Evolutionary conservation across 2,888 invertebrate species (phyloP).

Genomic region (Conistra vaccinii): DNA sequence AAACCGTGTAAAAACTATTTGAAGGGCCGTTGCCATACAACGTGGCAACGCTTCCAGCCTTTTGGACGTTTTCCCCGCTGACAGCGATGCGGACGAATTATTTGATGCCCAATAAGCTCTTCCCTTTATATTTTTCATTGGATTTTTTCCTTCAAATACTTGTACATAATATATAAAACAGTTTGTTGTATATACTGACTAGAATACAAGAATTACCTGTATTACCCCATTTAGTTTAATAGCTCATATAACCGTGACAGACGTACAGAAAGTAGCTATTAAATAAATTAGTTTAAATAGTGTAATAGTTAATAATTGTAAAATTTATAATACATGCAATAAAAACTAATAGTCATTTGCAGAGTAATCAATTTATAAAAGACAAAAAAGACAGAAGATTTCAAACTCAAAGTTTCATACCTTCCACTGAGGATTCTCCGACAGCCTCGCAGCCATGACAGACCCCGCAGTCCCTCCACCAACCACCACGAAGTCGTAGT

Average conservation of each 20-base stretch:
- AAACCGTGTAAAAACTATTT: neutral
- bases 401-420: conserved; percentile 49
- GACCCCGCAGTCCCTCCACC: conserved; percentile 93
- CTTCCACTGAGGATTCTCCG: conserved; percentile 92
- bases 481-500: conserved; percentile 92
- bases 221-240: conserved; percentile 35
- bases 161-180: no score
- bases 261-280: conserved; percentile 33
- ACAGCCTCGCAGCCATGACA: conserved; percentile 92
- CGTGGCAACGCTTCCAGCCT: no score
- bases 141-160: no score
- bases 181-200: no score
- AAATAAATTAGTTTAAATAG: conserved; percentile 34
- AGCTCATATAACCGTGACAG: conserved; percentile 35
- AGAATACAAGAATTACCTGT: conserved; percentile 24
- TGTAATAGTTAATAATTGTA: conserved; percentile 34
- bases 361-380: no score
- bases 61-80: no score
- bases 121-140: no score
- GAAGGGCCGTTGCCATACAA: neutral
- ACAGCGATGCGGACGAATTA: no score
- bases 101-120: no score
- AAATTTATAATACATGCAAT: no score
- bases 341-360: no score
- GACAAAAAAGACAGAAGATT: no score